phyloP scores from a whole-genome alignment of 2,888 invertebrate species.

The Germaria angustata region DNA sequence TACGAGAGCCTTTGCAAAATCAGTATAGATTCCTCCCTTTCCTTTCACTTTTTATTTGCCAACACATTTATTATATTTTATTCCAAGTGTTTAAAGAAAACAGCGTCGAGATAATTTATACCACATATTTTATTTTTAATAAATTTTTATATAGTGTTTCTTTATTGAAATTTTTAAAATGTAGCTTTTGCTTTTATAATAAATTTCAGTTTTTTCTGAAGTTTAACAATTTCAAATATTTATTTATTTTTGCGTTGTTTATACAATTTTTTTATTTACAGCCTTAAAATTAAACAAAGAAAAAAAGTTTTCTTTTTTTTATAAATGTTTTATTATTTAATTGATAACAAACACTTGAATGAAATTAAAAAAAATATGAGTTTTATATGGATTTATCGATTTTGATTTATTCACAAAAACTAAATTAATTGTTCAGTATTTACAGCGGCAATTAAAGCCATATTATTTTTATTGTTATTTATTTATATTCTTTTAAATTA shows the following conservation, averaged over 20 bases:
- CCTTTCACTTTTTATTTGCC: too few species aligned
- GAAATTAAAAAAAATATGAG: background rate
- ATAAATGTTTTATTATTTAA: background rate
- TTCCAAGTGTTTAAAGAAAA: too few species aligned
- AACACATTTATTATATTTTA: too few species aligned
- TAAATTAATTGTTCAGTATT: slow-evolving; percentile 15
- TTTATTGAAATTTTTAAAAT: slow-evolving; percentile 40
- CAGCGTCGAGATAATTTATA: too few species aligned
- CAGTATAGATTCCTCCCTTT: too few species aligned
- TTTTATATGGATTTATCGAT: too few species aligned
- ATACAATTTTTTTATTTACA: slow-evolving; percentile 32
- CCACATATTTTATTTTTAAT: too few species aligned
- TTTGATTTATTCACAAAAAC: too few species aligned
- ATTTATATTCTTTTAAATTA: background rate
- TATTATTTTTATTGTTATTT: background rate
- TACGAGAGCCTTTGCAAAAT: too few species aligned
- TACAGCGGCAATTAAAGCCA: background rate
- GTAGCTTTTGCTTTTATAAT: background rate
- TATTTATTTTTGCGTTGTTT: background rate
- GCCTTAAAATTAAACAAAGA: background rate
- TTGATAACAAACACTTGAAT: background rate
- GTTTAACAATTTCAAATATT: slow-evolving; percentile 35
- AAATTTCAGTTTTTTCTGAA: slow-evolving; percentile 13
- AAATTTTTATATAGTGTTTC: background rate
- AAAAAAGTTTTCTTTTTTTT: too few species aligned